phyloP scores from a whole-genome alignment of 2,888 invertebrate genomes.

The Dugesia japonica region DNA sequence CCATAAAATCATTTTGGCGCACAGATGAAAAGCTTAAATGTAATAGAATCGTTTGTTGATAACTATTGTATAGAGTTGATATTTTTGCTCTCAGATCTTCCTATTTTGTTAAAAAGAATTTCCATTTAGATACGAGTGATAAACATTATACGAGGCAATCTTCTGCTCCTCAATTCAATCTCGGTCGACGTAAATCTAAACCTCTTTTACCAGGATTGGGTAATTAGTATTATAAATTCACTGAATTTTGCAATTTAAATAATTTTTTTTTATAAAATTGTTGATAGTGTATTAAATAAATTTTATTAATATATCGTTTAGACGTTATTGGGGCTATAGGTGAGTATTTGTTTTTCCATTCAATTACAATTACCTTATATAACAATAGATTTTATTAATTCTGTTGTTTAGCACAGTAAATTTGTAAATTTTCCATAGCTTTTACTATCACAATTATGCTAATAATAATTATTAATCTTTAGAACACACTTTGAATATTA shows the following conservation, averaged over 20 bases:
- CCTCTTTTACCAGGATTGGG: slow-evolving; percentile 45
- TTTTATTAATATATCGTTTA: not conserved
- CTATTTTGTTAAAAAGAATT: not conserved
- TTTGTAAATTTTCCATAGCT: not conserved
- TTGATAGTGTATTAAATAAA: not conserved
- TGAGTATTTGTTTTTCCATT: not conserved
- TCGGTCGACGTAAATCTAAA: slow-evolving; percentile 53
- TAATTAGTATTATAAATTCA: slow-evolving; percentile 34
- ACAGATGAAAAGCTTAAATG: too few species aligned
- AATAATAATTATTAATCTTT: not conserved
- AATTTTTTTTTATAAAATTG: not conserved
- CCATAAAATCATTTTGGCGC: too few species aligned
- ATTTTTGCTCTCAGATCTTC: too few species aligned
- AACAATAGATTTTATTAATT: not conserved
- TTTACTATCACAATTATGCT: not conserved
- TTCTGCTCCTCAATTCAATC: slow-evolving; percentile 78
- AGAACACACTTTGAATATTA: not conserved
- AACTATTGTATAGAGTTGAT: too few species aligned
- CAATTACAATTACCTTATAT: not conserved
- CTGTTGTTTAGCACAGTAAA: slow-evolving; percentile 4
- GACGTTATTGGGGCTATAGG: not conserved
- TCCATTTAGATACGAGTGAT: slow-evolving; percentile 56
- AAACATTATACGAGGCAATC: slow-evolving; percentile 61
- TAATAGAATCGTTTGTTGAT: too few species aligned
- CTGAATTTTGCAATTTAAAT: not conserved